Conservation (phyloP, 1,140 invertebrate species). For the Nymphalis io region DNA sequence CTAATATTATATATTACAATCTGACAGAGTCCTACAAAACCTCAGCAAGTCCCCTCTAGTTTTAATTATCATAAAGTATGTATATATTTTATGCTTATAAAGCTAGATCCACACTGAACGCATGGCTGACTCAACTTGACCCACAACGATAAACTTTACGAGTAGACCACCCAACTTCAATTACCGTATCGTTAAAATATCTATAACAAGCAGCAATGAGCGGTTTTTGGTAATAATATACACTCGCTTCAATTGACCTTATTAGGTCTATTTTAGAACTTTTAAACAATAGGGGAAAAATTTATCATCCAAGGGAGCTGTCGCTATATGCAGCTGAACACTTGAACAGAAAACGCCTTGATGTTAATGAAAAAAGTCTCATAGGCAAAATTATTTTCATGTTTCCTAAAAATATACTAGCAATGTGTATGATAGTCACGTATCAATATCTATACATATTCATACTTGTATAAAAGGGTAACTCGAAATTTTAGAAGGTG, state of each 20-base stretch:
- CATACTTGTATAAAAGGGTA: too few species aligned
- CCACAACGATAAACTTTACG: conserved; percentile 37
- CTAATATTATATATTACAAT: too few species aligned
- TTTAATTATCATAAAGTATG: conserved; percentile 17
- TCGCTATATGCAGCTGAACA: too few species aligned
- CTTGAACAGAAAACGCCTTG: too few species aligned
- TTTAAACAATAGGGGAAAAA: not conserved
- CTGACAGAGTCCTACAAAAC: too few species aligned
- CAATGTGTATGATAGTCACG: too few species aligned
- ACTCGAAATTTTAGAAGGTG: too few species aligned
- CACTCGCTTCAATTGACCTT: conserved; percentile 33
- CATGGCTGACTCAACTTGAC: conserved; percentile 40
- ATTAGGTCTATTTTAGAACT: conserved; percentile 31
- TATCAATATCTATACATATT: too few species aligned
- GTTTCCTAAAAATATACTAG: too few species aligned
- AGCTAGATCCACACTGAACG: conserved; percentile 28
- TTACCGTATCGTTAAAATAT: conserved; percentile 46
- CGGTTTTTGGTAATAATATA: conserved; percentile 43
- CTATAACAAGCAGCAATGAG: conserved; percentile 39
- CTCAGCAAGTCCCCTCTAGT: not conserved
- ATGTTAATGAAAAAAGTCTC: too few species aligned
- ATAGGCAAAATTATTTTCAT: too few species aligned
- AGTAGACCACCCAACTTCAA: conserved; percentile 45
- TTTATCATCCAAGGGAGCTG: not conserved
- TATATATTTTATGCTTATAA: conserved; percentile 13